Base-by-base conservation (phyloP, 2,113 vertebrate genomes). In the Macaca mulatta region DNA sequence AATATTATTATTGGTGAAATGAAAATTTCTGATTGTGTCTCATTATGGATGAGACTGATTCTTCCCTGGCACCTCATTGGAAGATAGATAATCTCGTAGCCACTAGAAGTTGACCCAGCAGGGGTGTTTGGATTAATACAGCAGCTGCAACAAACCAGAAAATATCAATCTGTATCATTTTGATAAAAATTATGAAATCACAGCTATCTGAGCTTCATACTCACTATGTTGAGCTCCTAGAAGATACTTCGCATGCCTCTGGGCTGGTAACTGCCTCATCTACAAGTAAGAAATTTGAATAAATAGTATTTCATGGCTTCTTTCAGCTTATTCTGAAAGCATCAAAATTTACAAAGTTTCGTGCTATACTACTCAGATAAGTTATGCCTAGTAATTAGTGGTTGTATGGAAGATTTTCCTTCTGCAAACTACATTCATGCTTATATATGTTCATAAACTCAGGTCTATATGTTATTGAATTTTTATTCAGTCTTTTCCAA, bases 401-500 rank as follows among this genome's bases (percentile, higher is more conserved):
- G 4, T 87, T 80, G 32, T 30, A 12, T n/a, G 6, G 48, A 79
- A 97, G 40, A 9, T 30, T 1, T 85, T 43, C 23, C 11, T 90
- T 85, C 79, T 82, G 52, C 69, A 90, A 25, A 81, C 27, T 32
- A 6, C 20, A 25, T 59, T 14, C 6, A 4, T 35, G 9, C 69
- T 81, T 52, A 5, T 43, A 14, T 52, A 22, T 84, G 61, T 69
- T 70, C 30, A 57, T 35, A 86, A 78, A 77, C 32, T 43, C 48
- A 13, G 22, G 0, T 40, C 57, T 91, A 3, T 70, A 61, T 3
- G 8, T 74, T 94, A 32, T 22, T 59, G 48, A 79, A 40, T 80
- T 97, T 69, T 81, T 88, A 61, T 77, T 83, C 52, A 79, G 1
- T 59, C 69, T 92, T 69, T 50, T 77, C 23, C n/a, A 84, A 45